Evolutionary conservation across 1,140 invertebrate species (phyloP).

Genomic region (Macrostomum lignano): DNA sequence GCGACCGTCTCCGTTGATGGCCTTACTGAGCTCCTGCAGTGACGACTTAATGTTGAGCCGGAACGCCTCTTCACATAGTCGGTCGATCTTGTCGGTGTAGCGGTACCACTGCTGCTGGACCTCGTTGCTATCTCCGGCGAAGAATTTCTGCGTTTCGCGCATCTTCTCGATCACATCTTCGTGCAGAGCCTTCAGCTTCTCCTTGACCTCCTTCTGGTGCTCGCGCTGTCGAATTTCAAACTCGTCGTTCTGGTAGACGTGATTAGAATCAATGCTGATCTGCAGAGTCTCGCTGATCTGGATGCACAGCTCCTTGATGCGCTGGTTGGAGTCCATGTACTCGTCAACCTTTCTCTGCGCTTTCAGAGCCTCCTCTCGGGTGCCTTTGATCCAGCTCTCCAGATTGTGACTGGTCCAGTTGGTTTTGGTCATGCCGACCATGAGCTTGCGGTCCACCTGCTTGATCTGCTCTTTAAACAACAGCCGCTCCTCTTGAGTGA

Average conservation of each 20-base stretch:
- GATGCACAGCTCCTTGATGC: conserved; percentile 43
- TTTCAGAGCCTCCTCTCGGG: no score
- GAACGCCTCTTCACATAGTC: conserved; percentile 43
- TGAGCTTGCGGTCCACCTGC: conserved; percentile 41
- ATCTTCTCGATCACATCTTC: conserved; percentile 19
- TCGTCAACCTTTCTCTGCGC: conserved; percentile 40
- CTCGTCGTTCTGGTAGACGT: conserved; percentile 26
- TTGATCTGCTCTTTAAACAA: conserved; percentile 34
- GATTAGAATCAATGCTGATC: conserved; percentile 33
- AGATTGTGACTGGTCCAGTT: no score
- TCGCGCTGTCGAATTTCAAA: conserved; percentile 27
- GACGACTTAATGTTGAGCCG: conserved; percentile 43
- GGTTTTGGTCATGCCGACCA: conserved; percentile 44
- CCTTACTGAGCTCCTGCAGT: conserved; percentile 39
- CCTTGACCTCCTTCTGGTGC: conserved; percentile 15
- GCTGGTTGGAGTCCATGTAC: conserved; percentile 45
- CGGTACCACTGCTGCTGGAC: conserved; percentile 40
- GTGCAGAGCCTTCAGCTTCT: conserved; percentile 16
- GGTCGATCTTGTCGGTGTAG: conserved; percentile 46
- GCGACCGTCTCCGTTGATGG: conserved; percentile 43
- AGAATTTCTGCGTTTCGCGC: conserved; percentile 25
- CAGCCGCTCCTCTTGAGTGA: conserved; percentile 31
- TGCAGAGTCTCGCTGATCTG: conserved; percentile 42
- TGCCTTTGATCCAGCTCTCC: no score
- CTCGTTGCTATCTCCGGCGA: conserved; percentile 24